A percentile compares a stretch with the other conserved stretches of the same genome.
Evolutionary conservation across 2,113 vertebrate species (phyloP).

Genomic region (Oophaga pumilio): DNA sequence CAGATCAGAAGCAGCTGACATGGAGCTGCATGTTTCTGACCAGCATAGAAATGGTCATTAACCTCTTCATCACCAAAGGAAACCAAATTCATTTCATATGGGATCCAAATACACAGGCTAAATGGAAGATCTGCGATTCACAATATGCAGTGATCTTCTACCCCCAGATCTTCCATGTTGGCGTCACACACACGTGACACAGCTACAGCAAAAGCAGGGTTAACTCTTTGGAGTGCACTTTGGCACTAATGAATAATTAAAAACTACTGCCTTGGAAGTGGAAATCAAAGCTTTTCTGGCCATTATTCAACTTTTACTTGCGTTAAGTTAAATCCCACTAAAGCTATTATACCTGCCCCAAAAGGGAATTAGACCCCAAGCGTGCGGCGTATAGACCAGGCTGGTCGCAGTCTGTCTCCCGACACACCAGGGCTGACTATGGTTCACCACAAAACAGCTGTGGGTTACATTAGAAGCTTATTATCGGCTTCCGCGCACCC

Average conservation of each 20-base stretch:
- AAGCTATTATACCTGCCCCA: conserved; percentile 36
- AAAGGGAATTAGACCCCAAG: conserved; percentile 45
- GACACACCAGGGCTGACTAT: conserved; percentile 28
- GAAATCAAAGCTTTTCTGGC: conserved; percentile 50
- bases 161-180: no score
- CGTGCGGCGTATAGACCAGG: conserved; percentile 33
- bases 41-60: no score
- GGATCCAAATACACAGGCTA: no score
- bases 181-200: no score
- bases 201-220: background rate
- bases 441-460: conserved; percentile 38
- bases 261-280: conserved; percentile 51
- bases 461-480: conserved; percentile 30
- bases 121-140: no score
- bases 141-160: no score
- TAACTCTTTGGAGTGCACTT: conserved; percentile 40
- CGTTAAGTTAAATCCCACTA: conserved; percentile 25
- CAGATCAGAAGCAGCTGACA: no score
- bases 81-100: no score
- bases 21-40: no score
- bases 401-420: conserved; percentile 11
- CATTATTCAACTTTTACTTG: conserved; percentile 38
- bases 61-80: no score
- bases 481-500: conserved; percentile 23
- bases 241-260: conserved; percentile 57